A percentile compares a stretch with the other conserved stretches of the same genome.
Evolutionary conservation across 2,888 invertebrate genomes (phyloP).

Genomic region (Tiliacea aurago): DNA sequence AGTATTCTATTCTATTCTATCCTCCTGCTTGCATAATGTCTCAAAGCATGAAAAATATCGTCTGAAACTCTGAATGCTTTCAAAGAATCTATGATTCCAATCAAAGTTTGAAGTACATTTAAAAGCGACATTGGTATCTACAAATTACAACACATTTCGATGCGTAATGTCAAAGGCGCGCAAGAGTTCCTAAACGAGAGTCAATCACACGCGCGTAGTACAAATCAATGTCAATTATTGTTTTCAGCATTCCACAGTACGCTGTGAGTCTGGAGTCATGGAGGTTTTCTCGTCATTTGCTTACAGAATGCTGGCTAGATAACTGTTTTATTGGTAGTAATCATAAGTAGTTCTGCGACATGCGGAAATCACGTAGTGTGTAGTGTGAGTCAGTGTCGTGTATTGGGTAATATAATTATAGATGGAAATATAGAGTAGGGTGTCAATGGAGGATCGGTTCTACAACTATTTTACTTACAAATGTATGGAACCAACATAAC

Average conservation of each 20-base stretch:
- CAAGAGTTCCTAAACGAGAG: conserved; percentile 13
- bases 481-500: too few species aligned
- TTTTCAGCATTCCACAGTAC: conserved; percentile 45
- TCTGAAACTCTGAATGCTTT: too few species aligned
- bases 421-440: too few species aligned
- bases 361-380: conserved; percentile 21
- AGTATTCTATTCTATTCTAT: too few species aligned
- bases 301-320: conserved; percentile 27
- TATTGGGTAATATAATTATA: too few species aligned
- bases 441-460: too few species aligned
- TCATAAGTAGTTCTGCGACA: neutral
- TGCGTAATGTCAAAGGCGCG: neutral
- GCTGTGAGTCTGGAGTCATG: conserved; percentile 15
- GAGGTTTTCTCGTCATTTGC: conserved; percentile 34
- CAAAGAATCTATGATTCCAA: too few species aligned
- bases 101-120: too few species aligned
- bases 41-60: too few species aligned
- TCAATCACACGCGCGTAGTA: neutral
- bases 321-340: conserved; percentile 7
- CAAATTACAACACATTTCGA: conserved; percentile 9
- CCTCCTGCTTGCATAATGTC: too few species aligned
- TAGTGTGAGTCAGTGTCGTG: neutral
- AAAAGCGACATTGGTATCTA: neutral
- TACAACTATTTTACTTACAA: too few species aligned
- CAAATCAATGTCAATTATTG: conserved; percentile 45